phyloP scores from a whole-genome alignment of 35 echinoderm and acorn worm species.

The Amphiura filiformis region DNA sequence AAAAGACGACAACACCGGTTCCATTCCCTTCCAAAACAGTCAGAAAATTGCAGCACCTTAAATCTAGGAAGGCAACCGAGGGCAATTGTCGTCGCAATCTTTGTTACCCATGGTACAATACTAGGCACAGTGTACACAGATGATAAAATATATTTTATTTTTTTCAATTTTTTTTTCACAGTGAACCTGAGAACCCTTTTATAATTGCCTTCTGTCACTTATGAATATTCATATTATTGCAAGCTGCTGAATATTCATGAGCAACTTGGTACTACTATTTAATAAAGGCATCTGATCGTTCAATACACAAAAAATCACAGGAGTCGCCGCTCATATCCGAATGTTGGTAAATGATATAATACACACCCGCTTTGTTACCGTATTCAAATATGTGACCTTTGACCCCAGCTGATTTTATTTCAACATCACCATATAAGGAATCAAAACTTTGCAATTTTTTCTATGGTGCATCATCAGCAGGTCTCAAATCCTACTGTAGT shows the following conservation, averaged over 20 bases:
- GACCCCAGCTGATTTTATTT: not conserved
- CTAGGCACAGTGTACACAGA: constrained; percentile 4
- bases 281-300: not conserved
- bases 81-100: not conserved
- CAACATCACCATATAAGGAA: not conserved
- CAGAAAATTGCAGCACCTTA: not conserved
- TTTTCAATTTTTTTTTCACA: not conserved
- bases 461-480: no score
- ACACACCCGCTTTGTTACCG: constrained; percentile 3
- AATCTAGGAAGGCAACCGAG: not conserved
- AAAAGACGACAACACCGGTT: not conserved
- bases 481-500: no score
- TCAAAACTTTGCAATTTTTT: no score
- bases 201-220: not conserved
- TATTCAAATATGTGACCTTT: constrained; percentile 4
- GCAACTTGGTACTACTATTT: not conserved
- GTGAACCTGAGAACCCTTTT: not conserved
- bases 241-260: not conserved
- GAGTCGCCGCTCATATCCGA: not conserved
- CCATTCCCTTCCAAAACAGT: not conserved
- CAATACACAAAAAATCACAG: not conserved
- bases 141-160: not conserved
- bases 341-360: not conserved
- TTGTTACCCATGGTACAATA: not conserved
- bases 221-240: not conserved